Evolutionary conservation across 1,140 invertebrate species (phyloP), one percentile per base, ranked within the genome.

Genomic region (Telenomus remus): DNA sequence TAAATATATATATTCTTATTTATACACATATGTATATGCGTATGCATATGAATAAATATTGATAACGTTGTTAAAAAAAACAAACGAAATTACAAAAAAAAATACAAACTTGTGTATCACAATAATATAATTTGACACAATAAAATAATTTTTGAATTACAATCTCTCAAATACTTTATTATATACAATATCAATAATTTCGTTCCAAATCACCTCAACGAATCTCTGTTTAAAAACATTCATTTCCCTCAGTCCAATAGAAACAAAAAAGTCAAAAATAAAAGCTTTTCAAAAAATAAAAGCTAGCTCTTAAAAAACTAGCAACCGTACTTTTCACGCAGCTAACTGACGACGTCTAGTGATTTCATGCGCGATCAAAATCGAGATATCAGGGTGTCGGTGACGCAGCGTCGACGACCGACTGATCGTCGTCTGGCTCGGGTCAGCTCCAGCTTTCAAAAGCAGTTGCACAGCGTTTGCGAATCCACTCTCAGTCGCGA

Each of bases 401-500:
- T 80, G 82, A 33, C 80, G 57, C 10, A 76, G 56, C 0, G 79
- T 79, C 0, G 77, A 80, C 1, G 76, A 72, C 4, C 76, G 77
- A 54, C 68, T 70, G 35, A 78, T 76, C 2, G 68, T 19, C 0
- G 76, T 79, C 13, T 81, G 78, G 34, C 74, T 82, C 19, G 81
- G 80, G 71, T 85, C 82, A 0, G 84, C 84, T 12, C 83, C 84
- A 10, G 83, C 81, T 55, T 83, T 76, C 6, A 85, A 19, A 10
- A 85, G 54, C 39, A 83, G 48, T 42, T 16, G 73, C 9, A 88
- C 86, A 2, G 87, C 83, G 14, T 82, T 79, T 2, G 81, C 76
- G 27, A 89, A 87, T 8, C 87, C 85, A 57, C 87, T 89, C 56
- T 88, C 87, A 0, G 87, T 83, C 9, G 87, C 87, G 8, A 88